Evolutionary conservation across 2,888 invertebrate species (phyloP).

Genomic region (Liopterus haemorrhoidalis): DNA sequence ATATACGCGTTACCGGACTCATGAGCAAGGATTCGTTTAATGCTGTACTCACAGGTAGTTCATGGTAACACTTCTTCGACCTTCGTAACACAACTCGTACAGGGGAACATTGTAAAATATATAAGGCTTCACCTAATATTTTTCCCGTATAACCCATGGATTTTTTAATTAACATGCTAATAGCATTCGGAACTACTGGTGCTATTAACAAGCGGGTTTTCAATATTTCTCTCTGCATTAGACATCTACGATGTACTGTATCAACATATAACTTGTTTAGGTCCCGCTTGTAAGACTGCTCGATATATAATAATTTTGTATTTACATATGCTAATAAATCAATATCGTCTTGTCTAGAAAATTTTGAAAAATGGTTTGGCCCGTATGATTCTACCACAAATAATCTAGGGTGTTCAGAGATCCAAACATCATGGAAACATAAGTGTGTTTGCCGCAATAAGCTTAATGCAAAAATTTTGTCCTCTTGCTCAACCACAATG

Average conservation of each 20-base stretch:
- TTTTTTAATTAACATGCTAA: slow-evolving; percentile 24
- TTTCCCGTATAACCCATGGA: slow-evolving; percentile 21
- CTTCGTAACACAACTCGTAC: slow-evolving; percentile 17
- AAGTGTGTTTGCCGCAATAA: too few relatives aligned
- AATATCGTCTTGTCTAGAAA: slow-evolving; percentile 12
- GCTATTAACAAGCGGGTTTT: slow-evolving; percentile 22
- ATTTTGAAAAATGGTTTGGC: not conserved
- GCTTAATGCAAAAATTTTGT: too few relatives aligned
- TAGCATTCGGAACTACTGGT: slow-evolving; percentile 18
- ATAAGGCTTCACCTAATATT: slow-evolving; percentile 20
- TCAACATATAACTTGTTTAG: too few relatives aligned
- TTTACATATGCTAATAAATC: slow-evolving; percentile 23
- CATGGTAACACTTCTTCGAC: slow-evolving; percentile 18
- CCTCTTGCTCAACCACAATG: too few relatives aligned
- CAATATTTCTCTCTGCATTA: slow-evolving; percentile 17
- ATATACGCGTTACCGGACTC: slow-evolving; percentile 18
- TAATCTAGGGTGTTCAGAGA: too few relatives aligned
- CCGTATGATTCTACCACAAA: too few relatives aligned
- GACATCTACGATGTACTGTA: slow-evolving; percentile 16
- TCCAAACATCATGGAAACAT: too few relatives aligned
- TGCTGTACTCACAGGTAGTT: slow-evolving; percentile 20
- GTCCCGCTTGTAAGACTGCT: too few relatives aligned
- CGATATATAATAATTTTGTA: slow-evolving; percentile 23
- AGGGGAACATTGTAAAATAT: slow-evolving; percentile 24
- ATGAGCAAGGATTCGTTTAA: slow-evolving; percentile 15